phyloP scores from a whole-genome alignment of 2,113 vertebrate genomes.

The Pavo muticus region DNA sequence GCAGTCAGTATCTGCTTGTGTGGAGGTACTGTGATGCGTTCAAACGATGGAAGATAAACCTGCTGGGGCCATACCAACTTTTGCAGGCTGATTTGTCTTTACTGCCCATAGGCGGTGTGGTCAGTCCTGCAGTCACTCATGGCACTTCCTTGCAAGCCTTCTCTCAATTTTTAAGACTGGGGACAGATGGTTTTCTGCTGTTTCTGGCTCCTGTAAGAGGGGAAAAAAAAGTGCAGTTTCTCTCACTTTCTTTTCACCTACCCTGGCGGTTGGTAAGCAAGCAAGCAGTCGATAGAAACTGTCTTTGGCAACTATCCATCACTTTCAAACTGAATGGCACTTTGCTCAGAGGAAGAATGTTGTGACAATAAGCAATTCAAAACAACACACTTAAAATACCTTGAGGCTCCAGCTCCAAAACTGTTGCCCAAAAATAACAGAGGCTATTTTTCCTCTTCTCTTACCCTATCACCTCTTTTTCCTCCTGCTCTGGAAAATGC shows the following conservation, averaged over 20 bases:
- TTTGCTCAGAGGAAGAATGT: background rate
- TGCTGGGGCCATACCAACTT: accelerated
- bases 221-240: background rate
- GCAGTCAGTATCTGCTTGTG: background rate
- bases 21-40: background rate
- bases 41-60: background rate
- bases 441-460: background rate
- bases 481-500: background rate
- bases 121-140: background rate
- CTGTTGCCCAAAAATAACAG: background rate
- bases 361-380: background rate
- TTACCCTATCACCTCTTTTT: background rate
- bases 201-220: background rate
- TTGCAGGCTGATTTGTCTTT: background rate
- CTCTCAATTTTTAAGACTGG: background rate
- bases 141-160: background rate
- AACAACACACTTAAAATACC: background rate
- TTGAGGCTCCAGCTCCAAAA: background rate
- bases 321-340: background rate
- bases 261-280: background rate
- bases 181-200: background rate
- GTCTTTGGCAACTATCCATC: background rate
- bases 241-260: background rate
- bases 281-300: background rate
- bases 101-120: background rate